Conservation (phyloP, 1,140 invertebrate species). For the Nasonia giraulti region DNA sequence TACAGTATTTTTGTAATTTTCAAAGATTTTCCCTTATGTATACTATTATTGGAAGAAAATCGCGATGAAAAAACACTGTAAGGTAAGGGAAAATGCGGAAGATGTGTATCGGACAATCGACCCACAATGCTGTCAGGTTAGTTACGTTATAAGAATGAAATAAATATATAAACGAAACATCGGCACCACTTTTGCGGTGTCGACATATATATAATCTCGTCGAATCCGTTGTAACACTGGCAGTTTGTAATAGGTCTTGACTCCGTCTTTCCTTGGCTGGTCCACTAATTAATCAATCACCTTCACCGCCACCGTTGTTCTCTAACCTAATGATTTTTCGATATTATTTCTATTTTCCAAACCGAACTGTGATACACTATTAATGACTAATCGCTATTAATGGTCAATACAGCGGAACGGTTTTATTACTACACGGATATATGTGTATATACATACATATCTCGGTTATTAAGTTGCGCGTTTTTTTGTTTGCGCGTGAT, state of each 20-base stretch:
- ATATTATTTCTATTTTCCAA: slow-evolving; percentile 62
- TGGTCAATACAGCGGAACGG: slow-evolving; percentile 38
- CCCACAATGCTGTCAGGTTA: neutral
- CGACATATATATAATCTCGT: slow-evolving; percentile 7
- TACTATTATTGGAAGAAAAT: neutral
- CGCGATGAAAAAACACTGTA: neutral
- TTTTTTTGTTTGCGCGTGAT: slow-evolving; percentile 11
- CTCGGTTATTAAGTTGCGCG: neutral
- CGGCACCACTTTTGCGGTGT: neutral
- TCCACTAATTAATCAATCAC: slow-evolving; percentile 34
- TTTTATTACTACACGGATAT: slow-evolving; percentile 15
- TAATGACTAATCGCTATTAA: slow-evolving; percentile 49
- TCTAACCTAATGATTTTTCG: slow-evolving; percentile 47
- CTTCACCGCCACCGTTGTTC: slow-evolving; percentile 44
- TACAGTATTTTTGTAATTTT: slow-evolving; percentile 28
- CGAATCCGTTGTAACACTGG: slow-evolving; percentile 7
- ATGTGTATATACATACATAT: neutral
- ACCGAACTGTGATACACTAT: slow-evolving; percentile 74
- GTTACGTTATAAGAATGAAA: slow-evolving; percentile 3
- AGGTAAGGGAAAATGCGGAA: neutral
- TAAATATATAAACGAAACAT: neutral
- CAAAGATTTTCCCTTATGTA: slow-evolving; percentile 9
- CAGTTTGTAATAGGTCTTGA: slow-evolving; percentile 35
- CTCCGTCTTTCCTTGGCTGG: slow-evolving; percentile 42
- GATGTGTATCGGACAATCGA: neutral